Evolutionary conservation across 2,113 vertebrate genomes (phyloP), one percentile per base, ranked within the genome.

Genomic region (Clarias macrocephalus): DNA sequence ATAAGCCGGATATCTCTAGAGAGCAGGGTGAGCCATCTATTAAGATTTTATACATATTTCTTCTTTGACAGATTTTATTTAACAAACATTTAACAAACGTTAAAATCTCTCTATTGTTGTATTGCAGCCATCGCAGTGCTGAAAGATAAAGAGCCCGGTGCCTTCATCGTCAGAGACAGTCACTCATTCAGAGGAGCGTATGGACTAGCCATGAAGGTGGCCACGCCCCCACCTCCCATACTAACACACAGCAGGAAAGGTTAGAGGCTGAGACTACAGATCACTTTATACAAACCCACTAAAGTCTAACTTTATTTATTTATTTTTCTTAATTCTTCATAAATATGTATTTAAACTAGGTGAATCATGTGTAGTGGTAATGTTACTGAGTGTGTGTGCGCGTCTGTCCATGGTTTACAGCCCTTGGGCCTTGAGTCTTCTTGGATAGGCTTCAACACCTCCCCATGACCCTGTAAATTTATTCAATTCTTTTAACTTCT

Each of bases 171-270:
- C 87, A 94, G 98, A 80, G 98, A 99, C 94, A 99, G 98, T 87
- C 97, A 99, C 89, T 99, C 98, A 1, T 99, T 99, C 90, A 95
- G 96, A 0, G 98, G 98, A 12, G 98, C 98, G 23, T 99, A 99
- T 0, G 98, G 98, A 7, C 90, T 99, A 76, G 98, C 98, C 56
- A 96, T 99, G 97, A 99, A 99, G 88, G 98, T 99, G 86, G 96
- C 97, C 84, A 97, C 95, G 0, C 97, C 98, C 0, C 98, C 98
- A 77, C 97, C 96, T 5, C 96, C 97, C 0, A 95, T 97, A 73
- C 5, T 98, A 62, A 97, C 98, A 25, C 92, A 96, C 85, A 98
- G 95, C 91, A 97, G 96, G 91, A 98, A 97, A 97, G 96, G 97
- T 98, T 94, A 33, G 86, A 23, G 48, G n/a, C 16, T 2, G 25